Percentiles rank a stretch among this genome's conserved stretches.
Evolutionary conservation across 2,797 vertebrate species (phyloP).

Genomic region (Catharus ustulatus): DNA sequence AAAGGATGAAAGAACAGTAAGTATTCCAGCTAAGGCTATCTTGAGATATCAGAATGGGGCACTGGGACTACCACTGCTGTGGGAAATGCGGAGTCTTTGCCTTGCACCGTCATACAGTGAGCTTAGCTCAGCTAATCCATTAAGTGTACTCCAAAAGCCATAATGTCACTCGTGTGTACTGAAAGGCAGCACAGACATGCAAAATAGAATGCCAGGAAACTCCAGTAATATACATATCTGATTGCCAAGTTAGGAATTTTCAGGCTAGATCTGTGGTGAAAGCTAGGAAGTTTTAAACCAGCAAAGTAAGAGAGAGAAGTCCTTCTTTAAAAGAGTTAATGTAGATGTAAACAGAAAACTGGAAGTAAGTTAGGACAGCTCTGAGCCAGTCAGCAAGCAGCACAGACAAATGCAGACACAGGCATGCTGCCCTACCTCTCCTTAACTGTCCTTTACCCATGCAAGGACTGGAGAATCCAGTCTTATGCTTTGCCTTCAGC

Average conservation of each 20-base stretch:
- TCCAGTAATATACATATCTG: background rate
- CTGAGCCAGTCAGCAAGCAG: background rate
- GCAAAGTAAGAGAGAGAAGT: background rate
- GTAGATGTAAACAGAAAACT: background rate
- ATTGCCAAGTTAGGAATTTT: background rate
- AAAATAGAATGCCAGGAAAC: background rate
- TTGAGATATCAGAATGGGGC: background rate
- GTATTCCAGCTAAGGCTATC: background rate
- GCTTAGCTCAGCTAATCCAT: background rate
- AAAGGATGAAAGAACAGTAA: background rate
- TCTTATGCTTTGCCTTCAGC: background rate
- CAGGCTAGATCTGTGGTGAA: background rate
- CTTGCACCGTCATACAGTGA: background rate
- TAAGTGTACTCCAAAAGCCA: background rate
- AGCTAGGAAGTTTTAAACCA: background rate
- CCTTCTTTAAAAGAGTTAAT: background rate
- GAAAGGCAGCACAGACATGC: background rate
- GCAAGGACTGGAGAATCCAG: background rate
- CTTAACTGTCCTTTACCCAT: background rate
- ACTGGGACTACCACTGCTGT: background rate
- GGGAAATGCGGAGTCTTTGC: background rate
- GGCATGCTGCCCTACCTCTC: fast-evolving
- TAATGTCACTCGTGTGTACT: background rate
- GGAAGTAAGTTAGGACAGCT: background rate
- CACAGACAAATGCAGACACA: background rate